Base-by-base conservation (phyloP, 2,113 vertebrate genomes). In the Oenanthe melanoleuca region DNA sequence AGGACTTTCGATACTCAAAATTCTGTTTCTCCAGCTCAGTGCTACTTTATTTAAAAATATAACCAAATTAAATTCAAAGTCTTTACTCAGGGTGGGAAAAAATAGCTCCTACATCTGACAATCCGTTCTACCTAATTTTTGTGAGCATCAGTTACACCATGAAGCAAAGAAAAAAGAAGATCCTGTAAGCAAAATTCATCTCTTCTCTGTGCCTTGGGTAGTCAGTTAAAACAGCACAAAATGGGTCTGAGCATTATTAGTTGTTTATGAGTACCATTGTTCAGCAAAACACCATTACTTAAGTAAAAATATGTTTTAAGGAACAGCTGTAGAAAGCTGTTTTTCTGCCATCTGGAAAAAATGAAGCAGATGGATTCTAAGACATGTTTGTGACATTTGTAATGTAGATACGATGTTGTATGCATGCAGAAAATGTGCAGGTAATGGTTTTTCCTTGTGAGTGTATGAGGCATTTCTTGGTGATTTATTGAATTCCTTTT, bases 361-460 rank as follows among this genome's bases (percentile, higher is more conserved):
- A 92, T 94, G 94, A 95, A 94, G 87, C 24, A 75, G 16, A 52
- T 9, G 8, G 63, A 65, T 92, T 89, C 81, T 93, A 69, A 92
- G 91, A 95, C 73, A 88, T 60, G 71, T 89, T 94, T 96, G 89
- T 95, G 80, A 92, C 70, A 89, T 93, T 93, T 66, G 92, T 94
- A 92, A 95, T 75, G 80, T 52, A 94, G 85, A 70, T 94, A 66
- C 4, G 23, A 87, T 88, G 71, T 88, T 42, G 47, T 64, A 80
- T 7, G n/a, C 82, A 80, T 71, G 91, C 77, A 94, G 60, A 95
- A 94, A 96, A 90, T 11, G 17, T 93, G 93, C 80, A 93, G 85
- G 91, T 88, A 94, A 96, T 94, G 87, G 73, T 77, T 96, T 97
- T 92, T 97, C 96, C 94, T 94, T 95, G 63, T 80, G 80, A 95